Conservation (phyloP, 2,797 vertebrate genomes). For the Melanotaenia parkinsoni region DNA sequence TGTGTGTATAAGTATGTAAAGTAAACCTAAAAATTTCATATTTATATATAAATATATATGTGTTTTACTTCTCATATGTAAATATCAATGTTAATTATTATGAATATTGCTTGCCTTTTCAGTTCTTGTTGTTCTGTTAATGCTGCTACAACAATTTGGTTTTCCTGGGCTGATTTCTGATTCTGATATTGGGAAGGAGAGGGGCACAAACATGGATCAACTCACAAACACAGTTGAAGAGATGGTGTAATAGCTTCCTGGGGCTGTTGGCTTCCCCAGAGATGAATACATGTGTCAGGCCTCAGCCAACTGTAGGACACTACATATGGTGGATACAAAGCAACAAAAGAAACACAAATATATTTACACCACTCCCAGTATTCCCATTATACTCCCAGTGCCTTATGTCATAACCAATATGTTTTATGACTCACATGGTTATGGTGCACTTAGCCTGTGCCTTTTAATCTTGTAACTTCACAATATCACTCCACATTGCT, state of each 20-base stretch:
- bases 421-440: neutral
- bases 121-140: too few species aligned
- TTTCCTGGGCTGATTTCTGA: too few species aligned
- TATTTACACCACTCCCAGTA: constrained; percentile 24
- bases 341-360: constrained; percentile 3
- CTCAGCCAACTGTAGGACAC: constrained; percentile 18
- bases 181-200: neutral
- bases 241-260: constrained; percentile 53
- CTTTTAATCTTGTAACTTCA: neutral
- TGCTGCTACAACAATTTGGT: too few species aligned
- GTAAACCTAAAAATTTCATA: too few species aligned
- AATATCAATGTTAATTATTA: too few species aligned
- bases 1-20: too few species aligned
- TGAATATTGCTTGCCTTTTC: too few species aligned
- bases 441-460: neutral
- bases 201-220: constrained; percentile 6
- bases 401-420: neutral
- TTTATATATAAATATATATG: too few species aligned
- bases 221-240: constrained; percentile 35
- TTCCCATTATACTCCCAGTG: neutral
- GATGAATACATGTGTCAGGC: constrained; percentile 13
- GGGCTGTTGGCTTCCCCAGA: constrained; percentile 39
- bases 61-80: too few species aligned
- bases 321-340: constrained; percentile 1
- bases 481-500: neutral